phyloP scores from a whole-genome alignment of 2,888 invertebrate genomes.

The Pterostichus niger region DNA sequence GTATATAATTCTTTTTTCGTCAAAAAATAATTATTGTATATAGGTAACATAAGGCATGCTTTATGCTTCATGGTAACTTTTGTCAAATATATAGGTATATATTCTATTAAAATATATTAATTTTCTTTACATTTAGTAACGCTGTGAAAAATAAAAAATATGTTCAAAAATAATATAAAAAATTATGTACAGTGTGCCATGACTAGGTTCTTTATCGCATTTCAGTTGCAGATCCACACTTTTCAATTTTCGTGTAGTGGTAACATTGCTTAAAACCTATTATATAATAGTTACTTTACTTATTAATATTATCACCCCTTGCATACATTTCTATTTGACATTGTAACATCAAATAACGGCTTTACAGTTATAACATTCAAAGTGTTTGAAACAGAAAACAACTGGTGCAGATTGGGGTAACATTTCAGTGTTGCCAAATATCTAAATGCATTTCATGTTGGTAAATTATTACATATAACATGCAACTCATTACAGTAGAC shows the following conservation, averaged over 20 bases:
- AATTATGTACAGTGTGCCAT: slow-evolving; percentile 67
- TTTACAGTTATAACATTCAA: slow-evolving; percentile 51
- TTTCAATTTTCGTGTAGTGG: slow-evolving; percentile 73
- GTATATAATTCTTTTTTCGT: slow-evolving; percentile 22
- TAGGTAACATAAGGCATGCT: slow-evolving; percentile 66
- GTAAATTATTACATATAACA: slow-evolving; percentile 61
- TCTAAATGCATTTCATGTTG: slow-evolving; percentile 56
- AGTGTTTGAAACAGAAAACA: slow-evolving; percentile 57
- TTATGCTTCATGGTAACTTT: slow-evolving; percentile 58
- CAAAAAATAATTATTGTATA: slow-evolving; percentile 59
- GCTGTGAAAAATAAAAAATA: slow-evolving; percentile 62
- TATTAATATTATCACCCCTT: slow-evolving; percentile 65
- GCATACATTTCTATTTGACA: slow-evolving; percentile 51
- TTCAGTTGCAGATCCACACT: slow-evolving; percentile 65
- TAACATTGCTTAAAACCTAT: slow-evolving; percentile 72
- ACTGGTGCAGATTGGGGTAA: slow-evolving; percentile 53
- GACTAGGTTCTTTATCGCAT: slow-evolving; percentile 67
- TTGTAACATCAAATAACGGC: slow-evolving; percentile 43
- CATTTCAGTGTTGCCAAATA: slow-evolving; percentile 47
- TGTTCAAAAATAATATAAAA: slow-evolving; percentile 59
- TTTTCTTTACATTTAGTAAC: slow-evolving; percentile 63
- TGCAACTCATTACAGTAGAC: slow-evolving; percentile 59
- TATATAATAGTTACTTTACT: slow-evolving; percentile 60
- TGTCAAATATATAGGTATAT: slow-evolving; percentile 59
- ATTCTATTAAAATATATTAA: slow-evolving; percentile 67